Evolutionary conservation across 2,888 invertebrate genomes (phyloP).

Genomic region (Anthoptus insignis): DNA sequence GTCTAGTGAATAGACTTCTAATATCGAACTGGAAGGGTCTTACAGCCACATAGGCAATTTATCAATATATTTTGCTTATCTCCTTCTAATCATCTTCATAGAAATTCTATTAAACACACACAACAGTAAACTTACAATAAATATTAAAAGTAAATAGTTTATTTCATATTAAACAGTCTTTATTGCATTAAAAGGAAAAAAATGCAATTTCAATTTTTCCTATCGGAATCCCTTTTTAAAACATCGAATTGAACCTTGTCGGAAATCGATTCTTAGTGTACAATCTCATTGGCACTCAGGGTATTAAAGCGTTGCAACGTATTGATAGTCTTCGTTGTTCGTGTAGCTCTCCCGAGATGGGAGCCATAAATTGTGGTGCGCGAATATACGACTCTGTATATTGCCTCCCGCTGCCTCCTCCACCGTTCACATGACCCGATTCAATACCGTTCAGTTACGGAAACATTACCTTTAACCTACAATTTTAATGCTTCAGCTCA

Average conservation of each 20-base stretch:
- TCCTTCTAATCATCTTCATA: neutral
- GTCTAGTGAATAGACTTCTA: neutral
- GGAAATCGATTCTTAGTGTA: slow-evolving; percentile 1
- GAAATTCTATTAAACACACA: neutral
- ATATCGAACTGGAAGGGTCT: neutral
- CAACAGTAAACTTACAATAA: neutral
- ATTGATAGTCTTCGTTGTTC: neutral
- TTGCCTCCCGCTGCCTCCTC: neutral
- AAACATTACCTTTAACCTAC: too few species aligned
- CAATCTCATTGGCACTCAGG: slow-evolving; percentile 16
- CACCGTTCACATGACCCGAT: neutral
- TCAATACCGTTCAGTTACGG: too few species aligned
- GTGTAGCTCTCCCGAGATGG: slow-evolving; percentile 2
- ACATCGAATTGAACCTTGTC: neutral
- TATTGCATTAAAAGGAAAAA: slow-evolving; percentile 7
- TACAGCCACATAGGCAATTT: neutral
- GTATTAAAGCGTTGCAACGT: slow-evolving; percentile 24
- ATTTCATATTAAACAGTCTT: too few species aligned
- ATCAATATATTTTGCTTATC: neutral
- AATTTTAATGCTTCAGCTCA: too few species aligned
- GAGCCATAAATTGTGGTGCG: slow-evolving; percentile 11
- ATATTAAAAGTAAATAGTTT: neutral
- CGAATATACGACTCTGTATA: slow-evolving; percentile 6
- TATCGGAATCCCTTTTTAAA: too few species aligned
- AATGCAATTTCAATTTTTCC: too few species aligned